Base-by-base conservation (phyloP, 2,888 invertebrate genomes). In the Slavum lentiscoides region DNA sequence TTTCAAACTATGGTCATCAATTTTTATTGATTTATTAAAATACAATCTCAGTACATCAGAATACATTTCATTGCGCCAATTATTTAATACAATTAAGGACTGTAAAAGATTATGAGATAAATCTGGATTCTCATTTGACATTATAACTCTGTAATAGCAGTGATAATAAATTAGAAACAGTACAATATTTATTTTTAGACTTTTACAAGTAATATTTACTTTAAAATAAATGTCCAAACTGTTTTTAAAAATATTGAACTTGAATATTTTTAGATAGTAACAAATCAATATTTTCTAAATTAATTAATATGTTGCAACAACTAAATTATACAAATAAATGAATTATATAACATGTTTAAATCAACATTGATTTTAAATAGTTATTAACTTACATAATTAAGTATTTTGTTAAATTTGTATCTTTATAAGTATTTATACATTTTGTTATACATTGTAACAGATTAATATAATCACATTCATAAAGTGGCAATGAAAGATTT, bases 391-490 rank as follows among this genome's bases (percentile, higher is more conserved):
- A 84, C 84, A 72, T 81, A 68, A 74, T 83, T 23, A 88, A 84
- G 82, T 85, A 86, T 77, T 87, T 85, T 76, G 86, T 85, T 1
- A 87, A 84, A 49, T 84, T 80, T 80, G 85, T 84, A 74, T 86
- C 85, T 82, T 87, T 87, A 74, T 84, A 85, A 37, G 86, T 85
- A 15, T 84, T 83, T 82, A 85, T 85, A 61, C 85, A 82, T 69
- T 87, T 86, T 13, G 86, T 86, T 23, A 89, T 83, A 61, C 84
- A 85, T 84, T 87, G 85, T 17, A 89, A 83, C 58, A 89, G 85
- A 19, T 83, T 82, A 6, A 85, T 62, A 67, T 87, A 87, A 83
- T 88, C 86, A 19, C 85, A 83, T 4, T 83, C 83, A 49, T 64
- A 70, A 11, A 84, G 39, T 21, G 82, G 23, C 66, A 81, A 76